Evolutionary conservation across 35 echinoderm and acorn worm genomes (phyloP), one percentile per base, ranked within the genome.

Genomic region (Apostichopus japonicus): DNA sequence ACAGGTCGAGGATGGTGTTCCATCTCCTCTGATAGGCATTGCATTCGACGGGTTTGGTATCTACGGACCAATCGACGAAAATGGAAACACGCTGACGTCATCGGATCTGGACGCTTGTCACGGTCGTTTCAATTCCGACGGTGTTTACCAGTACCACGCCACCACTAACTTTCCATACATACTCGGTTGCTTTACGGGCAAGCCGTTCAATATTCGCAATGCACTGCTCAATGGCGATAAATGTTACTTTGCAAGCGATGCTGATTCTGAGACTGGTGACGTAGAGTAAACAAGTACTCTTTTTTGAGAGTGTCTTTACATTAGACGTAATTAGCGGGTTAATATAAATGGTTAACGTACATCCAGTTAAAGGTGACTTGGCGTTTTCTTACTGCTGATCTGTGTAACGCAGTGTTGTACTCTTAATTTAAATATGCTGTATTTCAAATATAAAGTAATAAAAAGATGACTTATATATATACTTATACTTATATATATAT

Each of bases 161-260:
- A 99, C 97, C 6, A 82, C 65, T 6, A 95, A 99, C 58, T 99
- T 94, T 77, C 95, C 97, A 15, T 99, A 99, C 92, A 82, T 96
- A 62, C 62, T 99, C n/a, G 97, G 95, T 27, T 99, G 97, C 57
- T 99, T 80, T 93, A 91, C 90, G 19, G 95, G 94, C 23, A 90
- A 83, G 21, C 94, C 94, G 5, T 44, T 44, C 2, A 90, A 90
- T 4, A 67, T 93, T 54, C 75, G 92, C 16, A 63, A 24, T 54
- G 22, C 5, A 23, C 19, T 67, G 2, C 23, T 87, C 13, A 89
- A 27, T 23, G 91, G 75, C 14, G 79, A 67, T 17, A 93, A 77
- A 1, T 95, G 94, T 67, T 90, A 93, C 71, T 93, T 82, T 56
- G 94, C 94, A 8, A 72, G 76, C n/a, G 94, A 95, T 23, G 91